These are phyloP conservation scores for Eciton burchellii DNA, from an alignment of 1,140 invertebrate species.

Conservation along the genomic window DNA sequence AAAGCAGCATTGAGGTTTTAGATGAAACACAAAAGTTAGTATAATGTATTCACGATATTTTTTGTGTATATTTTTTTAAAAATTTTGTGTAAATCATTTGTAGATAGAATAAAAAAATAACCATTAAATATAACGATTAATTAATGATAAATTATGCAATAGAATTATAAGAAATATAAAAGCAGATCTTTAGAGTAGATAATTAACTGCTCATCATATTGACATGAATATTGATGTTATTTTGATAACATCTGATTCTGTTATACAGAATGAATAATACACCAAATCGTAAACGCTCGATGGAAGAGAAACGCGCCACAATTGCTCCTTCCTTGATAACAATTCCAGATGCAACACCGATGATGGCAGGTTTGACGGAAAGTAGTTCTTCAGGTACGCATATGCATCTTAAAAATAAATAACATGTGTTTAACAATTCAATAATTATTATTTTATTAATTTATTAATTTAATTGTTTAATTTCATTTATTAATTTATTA, in stretches of 20 bases:
- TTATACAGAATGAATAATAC: conserved; percentile 78
- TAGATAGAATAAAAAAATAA: no score
- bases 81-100: background rate
- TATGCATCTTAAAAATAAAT: conserved; percentile 11
- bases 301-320: conserved; percentile 81
- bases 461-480: background rate
- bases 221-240: conserved; percentile 2
- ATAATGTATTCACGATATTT: conserved; percentile 15
- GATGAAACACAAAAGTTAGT: conserved; percentile 85
- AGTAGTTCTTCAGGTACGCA: conserved; percentile 87
- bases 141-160: conserved; percentile 9
- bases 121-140: no score
- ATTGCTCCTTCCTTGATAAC: conserved; percentile 81
- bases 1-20: conserved; percentile 88
- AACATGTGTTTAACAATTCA: conserved; percentile 17
- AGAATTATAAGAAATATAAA: conserved; percentile 3
- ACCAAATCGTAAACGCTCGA: conserved; percentile 83
- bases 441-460: conserved; percentile 12
- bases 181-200: background rate
- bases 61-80: background rate
- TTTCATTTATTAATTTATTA: conserved; percentile 3
- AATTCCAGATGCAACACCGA: conserved; percentile 80
- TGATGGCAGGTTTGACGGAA: conserved; percentile 86
- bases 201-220: background rate
- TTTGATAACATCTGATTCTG: background rate